Evolutionary conservation across 2,888 invertebrate genomes (phyloP), one percentile per base, ranked within the genome.

Genomic region (Meliscaeva auricollis): DNA sequence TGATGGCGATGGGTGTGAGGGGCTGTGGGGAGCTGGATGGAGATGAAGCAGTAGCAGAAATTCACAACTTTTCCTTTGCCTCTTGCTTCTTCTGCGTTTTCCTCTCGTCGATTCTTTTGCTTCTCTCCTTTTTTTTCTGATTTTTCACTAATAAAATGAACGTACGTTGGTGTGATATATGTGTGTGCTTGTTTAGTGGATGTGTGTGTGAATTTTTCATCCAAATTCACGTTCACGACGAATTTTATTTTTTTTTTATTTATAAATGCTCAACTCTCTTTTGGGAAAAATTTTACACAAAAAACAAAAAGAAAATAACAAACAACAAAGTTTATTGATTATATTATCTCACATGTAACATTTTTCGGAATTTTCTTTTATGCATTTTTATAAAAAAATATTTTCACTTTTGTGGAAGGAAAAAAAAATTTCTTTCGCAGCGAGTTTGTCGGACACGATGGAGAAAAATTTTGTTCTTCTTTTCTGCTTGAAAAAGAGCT

Each of bases 341-440:
- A 72, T 80, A 68, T 80, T 84, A 84, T 80, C 84, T 84, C 84
- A 84, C 84, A 75, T 84, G 66, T 52, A 80, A 84, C 84, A 84
- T 84, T 84, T 84, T 84, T 60, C 52, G 38, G 66, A 72, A 52
- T 84, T 84, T 80, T 84, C 84, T 75, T 84, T 70, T 68, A 64
- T 76, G 84, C 84, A 84, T 84, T 84, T 84, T 84, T 66, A 35
- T 20, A 50, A 35, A 50, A 50, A 58, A 58, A 58, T 54, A 38
- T 72, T 76, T 80, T 84, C 68, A 80, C 80, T 75, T 79, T 66
- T 66, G 11, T 20, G 30, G 58, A 75, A 75, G 70, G 80, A 70
- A 80, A 73, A 83, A 76, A 66, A 66, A 32, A 32, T 84, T 84
- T 84, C 70, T 75, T 79, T 64, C 64, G 46, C 46, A 30, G 41